Base-by-base conservation (phyloP, 2,888 invertebrate genomes). In the Eubasilissa splendida region DNA sequence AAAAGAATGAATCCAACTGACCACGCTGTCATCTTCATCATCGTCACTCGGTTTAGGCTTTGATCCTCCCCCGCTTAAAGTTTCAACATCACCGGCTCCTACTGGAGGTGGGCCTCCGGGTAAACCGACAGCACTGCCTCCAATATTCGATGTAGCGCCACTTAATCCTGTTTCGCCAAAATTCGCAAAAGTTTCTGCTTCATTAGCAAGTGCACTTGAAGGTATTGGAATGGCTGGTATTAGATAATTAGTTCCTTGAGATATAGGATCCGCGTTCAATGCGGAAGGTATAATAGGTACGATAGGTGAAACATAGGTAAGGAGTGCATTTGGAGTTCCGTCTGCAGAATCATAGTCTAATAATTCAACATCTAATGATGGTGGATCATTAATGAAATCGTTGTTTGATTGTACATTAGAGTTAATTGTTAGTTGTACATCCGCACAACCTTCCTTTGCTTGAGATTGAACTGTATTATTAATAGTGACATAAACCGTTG, bases 401-500 rank as follows among this genome's bases (percentile, higher is more conserved):
- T 91, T 92, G 81, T 91, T 92, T 84, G 93, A 93, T 60, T 93
- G 88, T 2, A 94, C 90, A 85, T 94, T 93, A 0, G 94, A 94
- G 84, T 94, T 94, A 2, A 94, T 92, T 14, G 94, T 92, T 79
- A 94, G 92, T 85, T 93, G 94, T 81, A 94, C 87, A 87, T 94
- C 94, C 0, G 93, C 93, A 85, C 94, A 94, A 4, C 91, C 93
- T 85, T 92, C 92, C 86, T 94, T 93, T 70, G 89, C 91, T 85
- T 92, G 90, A 5, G 90, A 89, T 87, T 87, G 91, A 86, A 89
- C 90, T 52, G 88, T 91, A 84, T 88, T 92, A 85, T 88, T 91
- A 80, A 90, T 88, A 83, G 92, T 91, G 0, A 93, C 87, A 84
- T 90, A 92, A 84, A 93, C 91, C 14, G 91, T 91, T 0, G 92